Base-by-base conservation (phyloP, 2,797 vertebrate genomes). In the Lophotriccus pileatus region DNA sequence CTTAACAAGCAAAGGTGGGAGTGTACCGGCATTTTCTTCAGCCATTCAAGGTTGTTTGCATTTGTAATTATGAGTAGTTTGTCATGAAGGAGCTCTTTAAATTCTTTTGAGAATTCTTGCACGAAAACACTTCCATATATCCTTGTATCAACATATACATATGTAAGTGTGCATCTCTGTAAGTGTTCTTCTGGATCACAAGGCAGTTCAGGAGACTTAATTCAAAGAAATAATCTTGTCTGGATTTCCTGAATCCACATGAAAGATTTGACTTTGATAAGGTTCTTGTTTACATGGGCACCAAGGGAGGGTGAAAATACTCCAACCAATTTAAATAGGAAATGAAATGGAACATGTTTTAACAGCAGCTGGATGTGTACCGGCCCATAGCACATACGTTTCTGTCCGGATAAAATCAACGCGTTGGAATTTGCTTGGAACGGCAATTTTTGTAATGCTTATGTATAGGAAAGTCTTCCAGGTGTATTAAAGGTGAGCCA, bases 401-500 rank as follows among this genome's bases (percentile, higher is more conserved):
- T 89, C 77, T 73, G 56, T 88, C 75, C 68, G 77, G 68, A 76
- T 82, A 91, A 94, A 87, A 86, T 74, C 67, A 86, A 23, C 69
- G 27, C 46, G 81, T 47, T 79, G 67, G 73, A 85, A 93, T 90
- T 90, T 75, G 75, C 81, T 74, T 56, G 67, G 72, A 87, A 86
- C 58, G 69, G 41, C 43, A 64, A 53, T 46, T 94, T 93, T 95
- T 91, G 37, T 76, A 74, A 70, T 56, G 32, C 59, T 77, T 87
- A 56, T 30, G 39, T 28, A 84, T 27, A 83, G 50, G 50, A 63
- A 75, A 50, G 73, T 36, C 22, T 93, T 94, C 91, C 84, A 94
- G 49, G 37, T 80, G 14, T 23, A 53, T 14, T 74, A 90, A 87
- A 91, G 67, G 37, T 94, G 80, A 92, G 62, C 87, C 95, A 95